A percentile compares a stretch with the other conserved stretches of the same genome.
phyloP scores from a whole-genome alignment of 2,113 vertebrate species.

The Poeciliopsis retropinna region DNA sequence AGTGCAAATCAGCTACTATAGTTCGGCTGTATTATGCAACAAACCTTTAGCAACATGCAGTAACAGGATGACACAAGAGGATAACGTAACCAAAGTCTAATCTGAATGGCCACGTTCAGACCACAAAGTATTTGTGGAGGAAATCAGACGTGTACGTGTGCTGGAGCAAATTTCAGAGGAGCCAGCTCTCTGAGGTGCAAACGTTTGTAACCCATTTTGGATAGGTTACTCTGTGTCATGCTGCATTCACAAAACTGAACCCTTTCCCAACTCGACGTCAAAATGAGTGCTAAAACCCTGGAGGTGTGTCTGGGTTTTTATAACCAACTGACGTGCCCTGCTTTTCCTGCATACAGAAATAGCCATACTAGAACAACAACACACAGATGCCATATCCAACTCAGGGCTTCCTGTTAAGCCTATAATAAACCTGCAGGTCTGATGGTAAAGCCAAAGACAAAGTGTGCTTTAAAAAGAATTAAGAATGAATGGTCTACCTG shows the following conservation, averaged over 20 bases:
- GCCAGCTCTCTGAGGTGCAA: background rate
- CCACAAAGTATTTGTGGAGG: background rate
- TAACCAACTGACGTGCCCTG: background rate
- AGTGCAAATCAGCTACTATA: background rate
- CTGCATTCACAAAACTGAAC: background rate
- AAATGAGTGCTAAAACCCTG: background rate
- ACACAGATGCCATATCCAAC: background rate
- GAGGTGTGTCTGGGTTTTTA: constrained; percentile 1
- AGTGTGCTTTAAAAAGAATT: background rate
- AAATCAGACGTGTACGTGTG: constrained; percentile 44
- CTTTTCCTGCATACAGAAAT: background rate
- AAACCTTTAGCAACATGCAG: constrained; percentile 26
- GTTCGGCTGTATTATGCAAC: constrained; percentile 28
- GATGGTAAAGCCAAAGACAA: background rate
- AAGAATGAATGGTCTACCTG: background rate
- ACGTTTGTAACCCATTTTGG: background rate
- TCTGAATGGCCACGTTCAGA: background rate
- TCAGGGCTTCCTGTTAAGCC: background rate
- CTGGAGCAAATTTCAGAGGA: constrained; percentile 72
- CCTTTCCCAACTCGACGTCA: background rate
- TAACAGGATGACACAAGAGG: background rate
- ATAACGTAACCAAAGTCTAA: constrained; percentile 25
- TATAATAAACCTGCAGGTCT: background rate
- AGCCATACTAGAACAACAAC: background rate
- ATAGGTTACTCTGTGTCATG: background rate